Conservation (phyloP, 2,797 vertebrate genomes). For the Loris lydekkerianus region DNA sequence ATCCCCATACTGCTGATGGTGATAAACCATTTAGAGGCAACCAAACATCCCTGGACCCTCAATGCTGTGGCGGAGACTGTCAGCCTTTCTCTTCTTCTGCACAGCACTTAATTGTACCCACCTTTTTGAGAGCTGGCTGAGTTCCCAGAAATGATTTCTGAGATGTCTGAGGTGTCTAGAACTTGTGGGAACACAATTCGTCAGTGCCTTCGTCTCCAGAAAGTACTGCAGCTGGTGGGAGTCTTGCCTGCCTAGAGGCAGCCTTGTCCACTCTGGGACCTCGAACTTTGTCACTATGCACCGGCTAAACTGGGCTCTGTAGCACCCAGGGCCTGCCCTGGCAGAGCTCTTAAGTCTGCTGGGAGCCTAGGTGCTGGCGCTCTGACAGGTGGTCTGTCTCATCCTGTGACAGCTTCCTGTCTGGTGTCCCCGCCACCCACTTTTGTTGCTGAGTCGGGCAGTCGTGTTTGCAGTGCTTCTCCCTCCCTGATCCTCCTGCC, state of each 20-base stretch:
- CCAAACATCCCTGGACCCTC: accelerated
- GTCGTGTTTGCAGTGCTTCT: neutral
- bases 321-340: accelerated
- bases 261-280: neutral
- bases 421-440: too few relatives aligned
- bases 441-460: neutral
- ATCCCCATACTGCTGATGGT: accelerated
- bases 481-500: accelerated
- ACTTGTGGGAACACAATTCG: accelerated
- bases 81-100: neutral
- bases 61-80: accelerated
- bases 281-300: neutral
- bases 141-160: neutral
- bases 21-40: neutral
- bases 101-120: accelerated
- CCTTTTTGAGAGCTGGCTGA: accelerated
- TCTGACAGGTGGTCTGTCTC: neutral
- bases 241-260: neutral
- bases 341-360: neutral
- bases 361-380: neutral
- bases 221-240: neutral
- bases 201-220: neutral
- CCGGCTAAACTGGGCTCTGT: neutral
- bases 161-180: neutral
- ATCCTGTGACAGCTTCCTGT: neutral